Conservation (phyloP, 2,113 vertebrate genomes). For the Procavia capensis region DNA sequence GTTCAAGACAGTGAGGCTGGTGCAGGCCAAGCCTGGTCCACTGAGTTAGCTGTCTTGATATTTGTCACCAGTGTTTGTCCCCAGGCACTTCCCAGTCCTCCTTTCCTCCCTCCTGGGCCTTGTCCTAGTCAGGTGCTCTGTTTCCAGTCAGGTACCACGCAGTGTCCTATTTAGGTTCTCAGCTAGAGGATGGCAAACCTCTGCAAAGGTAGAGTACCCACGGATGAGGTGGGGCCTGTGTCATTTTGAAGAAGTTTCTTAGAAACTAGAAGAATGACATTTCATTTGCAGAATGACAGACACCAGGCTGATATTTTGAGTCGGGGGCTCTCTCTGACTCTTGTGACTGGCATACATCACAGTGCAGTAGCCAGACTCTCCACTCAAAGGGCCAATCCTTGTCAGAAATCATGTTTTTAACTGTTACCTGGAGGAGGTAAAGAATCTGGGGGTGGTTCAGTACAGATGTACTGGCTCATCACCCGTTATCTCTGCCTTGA, state of each 20-base stretch:
- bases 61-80: slow-evolving; percentile 42
- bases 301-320: neutral
- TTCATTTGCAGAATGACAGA: neutral
- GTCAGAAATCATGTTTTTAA: neutral
- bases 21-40: neutral
- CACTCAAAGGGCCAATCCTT: neutral
- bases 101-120: slow-evolving; percentile 72
- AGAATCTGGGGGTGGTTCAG: neutral
- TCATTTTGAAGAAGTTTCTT: slow-evolving; percentile 39
- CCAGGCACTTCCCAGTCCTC: slow-evolving; percentile 62
- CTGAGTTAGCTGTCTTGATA: neutral
- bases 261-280: neutral
- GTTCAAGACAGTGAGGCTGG: neutral
- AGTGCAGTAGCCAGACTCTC: neutral
- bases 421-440: neutral
- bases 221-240: neutral
- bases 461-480: neutral
- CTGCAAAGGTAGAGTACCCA: slow-evolving; percentile 20
- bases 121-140: slow-evolving; percentile 77
- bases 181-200: slow-evolving; percentile 56
- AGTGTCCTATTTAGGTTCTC: slow-evolving; percentile 73
- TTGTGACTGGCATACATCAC: neutral
- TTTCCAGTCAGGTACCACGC: slow-evolving; percentile 69
- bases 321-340: neutral
- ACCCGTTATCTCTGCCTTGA: neutral